These are phyloP conservation scores for Anolis carolinensis DNA, from an alignment of 2,113 vertebrate species.

Conservation along the genomic window DNA sequence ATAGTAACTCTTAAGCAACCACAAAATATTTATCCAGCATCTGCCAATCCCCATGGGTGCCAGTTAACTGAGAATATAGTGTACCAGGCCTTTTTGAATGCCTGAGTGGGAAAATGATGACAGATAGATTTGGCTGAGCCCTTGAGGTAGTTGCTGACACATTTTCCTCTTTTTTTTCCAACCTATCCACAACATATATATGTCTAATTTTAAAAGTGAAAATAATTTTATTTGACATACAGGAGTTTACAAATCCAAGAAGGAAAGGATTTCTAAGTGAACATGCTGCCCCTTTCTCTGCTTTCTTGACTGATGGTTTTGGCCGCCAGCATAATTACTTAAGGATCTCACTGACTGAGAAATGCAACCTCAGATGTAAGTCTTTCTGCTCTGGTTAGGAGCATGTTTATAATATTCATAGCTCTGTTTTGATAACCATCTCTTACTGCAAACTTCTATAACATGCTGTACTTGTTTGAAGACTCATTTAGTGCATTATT, in stretches of 20 bases:
- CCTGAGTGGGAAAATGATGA: too few species aligned
- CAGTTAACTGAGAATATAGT: too few species aligned
- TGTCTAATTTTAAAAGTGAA: not conserved
- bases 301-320: constrained; percentile 89
- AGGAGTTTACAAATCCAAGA: constrained; percentile 68
- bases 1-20: too few species aligned
- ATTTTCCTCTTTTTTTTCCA: not conserved
- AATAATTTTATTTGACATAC: constrained; percentile 21
- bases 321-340: constrained; percentile 92
- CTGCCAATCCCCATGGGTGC: too few species aligned
- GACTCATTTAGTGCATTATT: not conserved
- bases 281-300: constrained; percentile 81
- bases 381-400: constrained; percentile 1
- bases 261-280: constrained; percentile 69
- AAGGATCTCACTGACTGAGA: constrained; percentile 95
- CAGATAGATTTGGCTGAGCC: too few species aligned
- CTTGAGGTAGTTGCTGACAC: too few species aligned
- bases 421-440: not conserved
- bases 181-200: not conserved
- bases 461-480: not conserved
- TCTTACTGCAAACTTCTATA: not conserved
- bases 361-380: constrained; percentile 97
- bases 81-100: too few species aligned
- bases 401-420: not conserved
- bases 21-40: too few species aligned